Evolutionary conservation across 2,888 invertebrate genomes (phyloP), one percentile per base, ranked within the genome.

Genomic region (Caradrina kadenii): DNA sequence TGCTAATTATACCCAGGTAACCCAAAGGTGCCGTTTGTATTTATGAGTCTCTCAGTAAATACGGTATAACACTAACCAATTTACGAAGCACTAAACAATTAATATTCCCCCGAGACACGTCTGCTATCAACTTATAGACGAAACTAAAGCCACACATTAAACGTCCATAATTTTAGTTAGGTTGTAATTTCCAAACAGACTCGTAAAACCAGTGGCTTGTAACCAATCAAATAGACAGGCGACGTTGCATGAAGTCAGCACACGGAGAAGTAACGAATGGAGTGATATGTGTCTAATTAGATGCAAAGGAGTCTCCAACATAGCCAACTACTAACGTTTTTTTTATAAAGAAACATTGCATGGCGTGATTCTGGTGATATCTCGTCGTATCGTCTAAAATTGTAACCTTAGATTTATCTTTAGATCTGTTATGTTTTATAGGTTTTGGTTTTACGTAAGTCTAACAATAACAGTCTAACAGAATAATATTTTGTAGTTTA

Each of bases 201-300:
- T 84, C 69, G 67, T 82, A 79, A 82, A 84, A 84, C 76, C 67
- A 73, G 76, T 73, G 76, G 64, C 63, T 71, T 84, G 84, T 75
- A 82, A 79, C 82, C 82, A 82, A 82, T 82, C 82, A 84, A 82
- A 78, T 63, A 78, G 81, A 84, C 59, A 67, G 84, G 71, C 73
- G 71, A 79, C 65, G 78, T 68, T 84, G 73, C 84, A 72, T 82
- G 84, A 82, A 79, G 49, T 69, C 10, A 19, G 1, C 31, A 39
- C 63, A 71, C 19, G n/a, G 81, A 71, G 6, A 26, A 77, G 6
- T 45, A 17, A 45, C 0, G 5, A 60, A 78, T 71, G 72, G 79
- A 78, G 56, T 49, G 52, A 31, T n/a, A n/a, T 21, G 1, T 21
- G 11, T 31, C 17, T 31, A 31, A 22, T 22, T 31, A 35, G 7